These are phyloP conservation scores for Puma concolor DNA, from an alignment of 2,113 vertebrate species.

Conservation along the genomic window DNA sequence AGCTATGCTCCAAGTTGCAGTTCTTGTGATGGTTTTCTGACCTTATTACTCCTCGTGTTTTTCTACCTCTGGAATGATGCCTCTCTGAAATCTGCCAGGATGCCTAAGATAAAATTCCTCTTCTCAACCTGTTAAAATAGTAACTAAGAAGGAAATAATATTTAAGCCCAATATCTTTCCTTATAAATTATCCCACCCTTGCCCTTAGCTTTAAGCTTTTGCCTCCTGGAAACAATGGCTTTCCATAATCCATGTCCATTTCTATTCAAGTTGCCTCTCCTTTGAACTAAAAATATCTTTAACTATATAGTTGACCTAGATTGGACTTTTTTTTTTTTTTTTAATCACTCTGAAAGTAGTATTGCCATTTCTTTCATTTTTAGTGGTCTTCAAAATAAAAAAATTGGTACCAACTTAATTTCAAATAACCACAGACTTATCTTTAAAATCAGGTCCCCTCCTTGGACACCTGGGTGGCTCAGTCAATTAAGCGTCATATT, in stretches of 20 bases:
- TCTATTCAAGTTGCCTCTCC: not conserved
- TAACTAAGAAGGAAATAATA: not conserved
- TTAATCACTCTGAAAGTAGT: not conserved
- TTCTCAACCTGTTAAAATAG: not conserved
- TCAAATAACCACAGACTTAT: not conserved
- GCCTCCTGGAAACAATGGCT: not conserved
- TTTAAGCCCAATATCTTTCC: not conserved
- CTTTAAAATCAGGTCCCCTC: not conserved
- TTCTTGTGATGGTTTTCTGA: not conserved
- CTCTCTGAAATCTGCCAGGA: not conserved
- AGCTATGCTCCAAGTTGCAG: fast-evolving
- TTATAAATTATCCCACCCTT: not conserved
- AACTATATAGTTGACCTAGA: not conserved
- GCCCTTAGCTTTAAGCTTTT: not conserved
- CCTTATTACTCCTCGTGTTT: not conserved
- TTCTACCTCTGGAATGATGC: not conserved
- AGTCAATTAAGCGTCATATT: no score
- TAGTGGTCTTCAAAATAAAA: not conserved
- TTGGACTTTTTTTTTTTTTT: not conserved
- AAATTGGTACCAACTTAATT: not conserved
- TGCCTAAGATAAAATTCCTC: not conserved
- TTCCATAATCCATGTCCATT: not conserved
- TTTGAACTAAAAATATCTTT: slow-evolving; percentile 48
- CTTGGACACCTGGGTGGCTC: no score
- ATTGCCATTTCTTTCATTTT: slow-evolving; percentile 48